These are phyloP conservation scores for Pseudeuparius sepicola DNA, from an alignment of 2,888 invertebrate genomes.

Conservation along the genomic window DNA sequence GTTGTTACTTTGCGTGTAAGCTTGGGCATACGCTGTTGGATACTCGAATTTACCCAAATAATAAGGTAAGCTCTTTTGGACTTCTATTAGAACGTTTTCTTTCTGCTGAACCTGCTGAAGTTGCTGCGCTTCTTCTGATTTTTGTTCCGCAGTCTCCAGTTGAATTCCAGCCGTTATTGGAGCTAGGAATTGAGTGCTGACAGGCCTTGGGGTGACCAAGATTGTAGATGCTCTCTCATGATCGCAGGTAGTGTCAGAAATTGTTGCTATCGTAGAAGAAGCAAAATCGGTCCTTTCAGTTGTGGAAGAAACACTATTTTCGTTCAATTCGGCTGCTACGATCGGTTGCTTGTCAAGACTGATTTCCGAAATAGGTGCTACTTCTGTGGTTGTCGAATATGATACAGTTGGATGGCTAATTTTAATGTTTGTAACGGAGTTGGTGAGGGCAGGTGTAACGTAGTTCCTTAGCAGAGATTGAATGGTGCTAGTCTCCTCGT, in stretches of 20 bases:
- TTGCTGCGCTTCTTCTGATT: constrained; percentile 8
- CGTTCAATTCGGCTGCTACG: constrained; percentile 35
- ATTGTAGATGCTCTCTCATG: constrained; percentile 30
- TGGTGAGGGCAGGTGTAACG: constrained; percentile 13
- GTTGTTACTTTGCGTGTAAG: constrained; percentile 13
- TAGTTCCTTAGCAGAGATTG: constrained; percentile 24
- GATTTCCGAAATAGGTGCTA: constrained; percentile 15
- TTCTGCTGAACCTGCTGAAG: constrained; percentile 27
- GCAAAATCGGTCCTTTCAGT: constrained; percentile 18
- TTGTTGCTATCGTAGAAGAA: constrained; percentile 27
- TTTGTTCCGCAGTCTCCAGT: constrained; percentile 38
- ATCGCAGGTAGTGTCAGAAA: constrained; percentile 25
- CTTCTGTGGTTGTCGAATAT: constrained; percentile 21
- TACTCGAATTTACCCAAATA: constrained; percentile 41
- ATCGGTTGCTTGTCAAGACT: constrained; percentile 34
- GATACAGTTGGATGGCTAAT: constrained; percentile 15
- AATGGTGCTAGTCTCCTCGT: constrained; percentile 25
- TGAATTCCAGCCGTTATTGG: constrained; percentile 51
- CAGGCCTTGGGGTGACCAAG: constrained; percentile 47
- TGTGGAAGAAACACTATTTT: constrained; percentile 27
- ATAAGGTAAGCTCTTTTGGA: constrained; percentile 54
- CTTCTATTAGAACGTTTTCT: constrained; percentile 46
- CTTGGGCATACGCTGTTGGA: constrained; percentile 37
- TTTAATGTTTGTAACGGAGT: constrained; percentile 16
- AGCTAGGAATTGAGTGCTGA: constrained; percentile 47